Evolutionary conservation across 2,797 vertebrate genomes (phyloP).

Genomic region (Novumbra hubbsi): DNA sequence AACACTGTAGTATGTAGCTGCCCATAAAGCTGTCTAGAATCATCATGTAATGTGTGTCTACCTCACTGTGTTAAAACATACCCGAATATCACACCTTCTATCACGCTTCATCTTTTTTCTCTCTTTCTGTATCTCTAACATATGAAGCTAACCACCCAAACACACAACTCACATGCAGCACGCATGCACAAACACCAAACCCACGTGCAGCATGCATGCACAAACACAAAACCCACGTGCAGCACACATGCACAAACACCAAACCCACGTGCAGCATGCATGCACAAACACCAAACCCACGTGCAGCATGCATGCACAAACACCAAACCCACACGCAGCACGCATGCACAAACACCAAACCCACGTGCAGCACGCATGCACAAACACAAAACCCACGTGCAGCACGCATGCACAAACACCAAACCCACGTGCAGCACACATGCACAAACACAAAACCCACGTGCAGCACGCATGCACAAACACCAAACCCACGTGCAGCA

Average conservation of each 20-base stretch:
- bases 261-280: background rate
- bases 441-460: background rate
- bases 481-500: too few relatives aligned
- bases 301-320: background rate
- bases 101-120: slow-evolving; percentile 1
- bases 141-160: background rate
- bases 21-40: background rate
- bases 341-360: background rate
- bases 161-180: background rate
- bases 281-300: background rate
- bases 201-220: background rate
- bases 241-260: background rate
- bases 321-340: too few relatives aligned
- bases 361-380: background rate
- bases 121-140: background rate
- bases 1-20: background rate
- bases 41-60: background rate
- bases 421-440: too few relatives aligned
- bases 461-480: background rate
- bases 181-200: background rate
- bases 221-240: background rate
- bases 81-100: background rate
- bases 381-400: background rate
- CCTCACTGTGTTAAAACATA: background rate
- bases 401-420: background rate